These are phyloP conservation scores for Aplysina aerophoba DNA, from an alignment of 37 sponge, comb jelly and placozoan genomes.

Conservation along the genomic window DNA sequence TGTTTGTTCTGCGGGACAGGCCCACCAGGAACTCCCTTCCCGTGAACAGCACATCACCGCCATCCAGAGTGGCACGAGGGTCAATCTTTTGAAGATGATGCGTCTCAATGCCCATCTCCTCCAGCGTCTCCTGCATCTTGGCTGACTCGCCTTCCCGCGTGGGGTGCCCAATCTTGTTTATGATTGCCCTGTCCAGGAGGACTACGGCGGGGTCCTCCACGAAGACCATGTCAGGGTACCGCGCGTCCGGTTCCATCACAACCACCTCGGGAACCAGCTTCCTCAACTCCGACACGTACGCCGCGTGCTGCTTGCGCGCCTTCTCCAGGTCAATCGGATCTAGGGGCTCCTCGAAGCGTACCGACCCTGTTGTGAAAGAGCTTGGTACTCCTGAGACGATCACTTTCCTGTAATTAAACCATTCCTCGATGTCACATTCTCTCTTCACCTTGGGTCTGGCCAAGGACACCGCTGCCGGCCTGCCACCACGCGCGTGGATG, in stretches of 20 bases:
- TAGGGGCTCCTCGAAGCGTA: constrained; percentile 59
- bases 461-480: background rate
- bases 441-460: background rate
- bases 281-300: constrained; percentile 52
- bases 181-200: constrained; percentile 45
- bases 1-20: constrained; percentile 63
- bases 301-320: constrained; percentile 59
- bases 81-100: background rate
- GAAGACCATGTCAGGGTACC: constrained; percentile 72
- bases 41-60: constrained; percentile 85
- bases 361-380: constrained; percentile 39
- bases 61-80: constrained; percentile 65
- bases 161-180: constrained; percentile 34
- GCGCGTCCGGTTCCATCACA: constrained; percentile 45
- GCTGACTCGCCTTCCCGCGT: constrained; percentile 52
- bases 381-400: constrained; percentile 47
- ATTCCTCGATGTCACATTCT: background rate
- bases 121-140: constrained; percentile 39
- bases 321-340: constrained; percentile 61
- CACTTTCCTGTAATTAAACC: constrained; percentile 49
- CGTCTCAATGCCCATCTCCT: constrained; percentile 55
- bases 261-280: constrained; percentile 45
- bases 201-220: constrained; percentile 81
- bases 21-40: constrained; percentile 83
- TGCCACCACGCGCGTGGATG: no score